Conservation (phyloP, 2,888 invertebrate genomes). For the Mesodorylaimus sp. region DNA sequence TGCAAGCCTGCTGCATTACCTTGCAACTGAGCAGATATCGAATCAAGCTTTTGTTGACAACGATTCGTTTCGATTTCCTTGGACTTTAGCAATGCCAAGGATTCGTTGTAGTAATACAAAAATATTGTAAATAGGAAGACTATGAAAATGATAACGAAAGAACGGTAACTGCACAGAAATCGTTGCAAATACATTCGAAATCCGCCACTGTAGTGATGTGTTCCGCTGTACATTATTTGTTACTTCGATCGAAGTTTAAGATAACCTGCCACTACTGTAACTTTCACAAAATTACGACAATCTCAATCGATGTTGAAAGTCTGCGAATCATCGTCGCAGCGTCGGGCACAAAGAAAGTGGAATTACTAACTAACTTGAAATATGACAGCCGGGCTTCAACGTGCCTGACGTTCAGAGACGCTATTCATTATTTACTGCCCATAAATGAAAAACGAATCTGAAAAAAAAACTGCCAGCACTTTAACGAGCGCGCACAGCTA, state of each 20-base stretch:
- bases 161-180: background rate
- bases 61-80: background rate
- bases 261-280: background rate
- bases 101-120: background rate
- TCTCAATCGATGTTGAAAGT: background rate
- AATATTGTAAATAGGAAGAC: background rate
- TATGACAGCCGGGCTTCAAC: too few species aligned
- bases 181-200: too few species aligned
- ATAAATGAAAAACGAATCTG: too few species aligned
- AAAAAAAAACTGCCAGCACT: too few species aligned
- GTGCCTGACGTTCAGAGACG: too few species aligned
- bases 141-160: background rate
- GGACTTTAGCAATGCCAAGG: background rate
- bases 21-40: conserved; percentile 5
- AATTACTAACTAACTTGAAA: too few species aligned
- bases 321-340: background rate
- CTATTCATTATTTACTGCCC: too few species aligned
- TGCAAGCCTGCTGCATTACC: too few species aligned
- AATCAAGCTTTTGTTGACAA: background rate
- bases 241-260: background rate
- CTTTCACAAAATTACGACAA: background rate
- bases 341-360: too few species aligned
- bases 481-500: too few species aligned
- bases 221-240: too few species aligned
- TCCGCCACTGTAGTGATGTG: too few species aligned